These are phyloP conservation scores for Hemibagrus wyckioides DNA, from an alignment of 2,113 vertebrate species.

Conservation along the genomic window DNA sequence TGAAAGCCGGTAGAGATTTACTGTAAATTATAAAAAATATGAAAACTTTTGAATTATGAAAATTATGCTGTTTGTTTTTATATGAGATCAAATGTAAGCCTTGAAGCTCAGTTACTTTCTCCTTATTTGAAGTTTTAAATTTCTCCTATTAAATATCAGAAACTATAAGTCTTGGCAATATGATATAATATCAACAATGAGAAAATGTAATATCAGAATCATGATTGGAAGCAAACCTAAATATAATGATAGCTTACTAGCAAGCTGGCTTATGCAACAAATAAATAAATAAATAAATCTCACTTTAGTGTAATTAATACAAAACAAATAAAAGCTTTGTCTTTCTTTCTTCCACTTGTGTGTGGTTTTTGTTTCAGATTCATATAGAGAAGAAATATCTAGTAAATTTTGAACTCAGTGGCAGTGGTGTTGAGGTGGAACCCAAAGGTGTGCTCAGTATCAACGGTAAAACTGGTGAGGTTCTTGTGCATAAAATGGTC, in stretches of 20 bases:
- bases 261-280: too few species aligned
- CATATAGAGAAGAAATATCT: conserved; percentile 22
- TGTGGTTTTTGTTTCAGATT: conserved; percentile 40
- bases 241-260: too few species aligned
- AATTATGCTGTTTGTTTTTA: too few species aligned
- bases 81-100: background rate
- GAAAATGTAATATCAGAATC: too few species aligned
- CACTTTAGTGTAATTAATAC: too few species aligned
- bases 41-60: background rate
- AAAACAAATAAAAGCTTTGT: too few species aligned
- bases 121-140: background rate
- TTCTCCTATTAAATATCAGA: background rate
- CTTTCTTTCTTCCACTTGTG: background rate
- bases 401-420: background rate
- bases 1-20: background rate
- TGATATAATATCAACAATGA: background rate
- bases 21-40: too few species aligned
- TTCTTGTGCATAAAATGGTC: conserved; percentile 30
- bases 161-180: background rate
- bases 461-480: background rate
- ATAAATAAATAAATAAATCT: too few species aligned
- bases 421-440: conserved; percentile 33
- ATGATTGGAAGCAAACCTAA: too few species aligned
- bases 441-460: conserved; percentile 32
- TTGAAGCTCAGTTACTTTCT: background rate